A percentile compares a stretch with the other conserved stretches of the same genome.
Conservation (phyloP, 2,113 vertebrate species). For the Pedetes capensis region DNA sequence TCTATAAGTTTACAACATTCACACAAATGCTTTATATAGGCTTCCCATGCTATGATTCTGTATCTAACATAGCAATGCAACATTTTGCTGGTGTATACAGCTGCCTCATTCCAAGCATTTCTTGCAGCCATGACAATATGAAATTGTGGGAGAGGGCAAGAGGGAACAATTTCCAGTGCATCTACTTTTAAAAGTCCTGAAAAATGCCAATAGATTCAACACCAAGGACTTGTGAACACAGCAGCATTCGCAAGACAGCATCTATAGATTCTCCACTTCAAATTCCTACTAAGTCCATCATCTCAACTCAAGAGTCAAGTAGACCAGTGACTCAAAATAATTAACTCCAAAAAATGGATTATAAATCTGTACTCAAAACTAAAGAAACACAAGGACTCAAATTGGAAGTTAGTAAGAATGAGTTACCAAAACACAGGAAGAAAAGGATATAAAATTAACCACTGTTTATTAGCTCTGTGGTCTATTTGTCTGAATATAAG, state of each 20-base stretch:
- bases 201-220: constrained; percentile 25
- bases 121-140: background rate
- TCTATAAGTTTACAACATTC: background rate
- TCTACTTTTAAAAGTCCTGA: constrained; percentile 21
- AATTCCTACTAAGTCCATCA: background rate
- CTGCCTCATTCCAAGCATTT: background rate
- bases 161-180: constrained; percentile 24
- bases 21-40: background rate
- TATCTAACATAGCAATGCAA: background rate
- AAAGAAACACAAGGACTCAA: background rate
- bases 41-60: background rate
- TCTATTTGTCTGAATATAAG: constrained; percentile 8
- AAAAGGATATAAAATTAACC: constrained; percentile 31
- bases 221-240: background rate
- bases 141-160: background rate
- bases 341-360: constrained; percentile 41
- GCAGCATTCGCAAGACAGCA: constrained; percentile 48
- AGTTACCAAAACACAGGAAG: background rate
- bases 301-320: constrained; percentile 51
- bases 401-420: background rate
- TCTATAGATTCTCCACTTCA: constrained; percentile 61
- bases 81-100: background rate
- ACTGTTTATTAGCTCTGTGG: constrained; percentile 6
- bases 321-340: constrained; percentile 46
- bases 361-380: constrained; percentile 60